Conservation (phyloP, 2,888 invertebrate genomes). For the Epistrophe eligans region DNA sequence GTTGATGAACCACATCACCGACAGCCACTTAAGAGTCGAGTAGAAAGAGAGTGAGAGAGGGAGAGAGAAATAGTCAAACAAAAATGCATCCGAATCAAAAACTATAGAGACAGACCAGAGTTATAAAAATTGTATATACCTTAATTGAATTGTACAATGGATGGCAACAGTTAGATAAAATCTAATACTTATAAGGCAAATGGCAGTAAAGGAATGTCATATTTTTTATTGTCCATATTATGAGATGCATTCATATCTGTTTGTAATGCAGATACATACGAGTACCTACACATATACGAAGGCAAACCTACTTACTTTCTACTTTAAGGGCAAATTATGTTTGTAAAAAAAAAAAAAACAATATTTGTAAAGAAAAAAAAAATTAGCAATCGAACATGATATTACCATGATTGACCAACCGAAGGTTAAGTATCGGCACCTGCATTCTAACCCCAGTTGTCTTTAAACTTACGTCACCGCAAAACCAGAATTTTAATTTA, state of each 20-base stretch:
- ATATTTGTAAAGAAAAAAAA: background rate
- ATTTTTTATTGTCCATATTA: background rate
- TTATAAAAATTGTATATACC: background rate
- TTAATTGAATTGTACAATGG: slow-evolving; percentile 19
- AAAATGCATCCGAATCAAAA: slow-evolving; percentile 16
- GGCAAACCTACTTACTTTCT: background rate
- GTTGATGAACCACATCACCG: slow-evolving; percentile 45
- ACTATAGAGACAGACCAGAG: background rate
- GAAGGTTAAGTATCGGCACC: background rate
- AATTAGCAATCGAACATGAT: background rate
- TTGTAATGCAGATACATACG: background rate
- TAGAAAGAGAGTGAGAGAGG: background rate
- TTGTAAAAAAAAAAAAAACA: too few relatives aligned
- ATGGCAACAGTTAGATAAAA: slow-evolving; percentile 4
- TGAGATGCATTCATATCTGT: background rate
- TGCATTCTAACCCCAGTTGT: background rate
- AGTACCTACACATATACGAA: background rate
- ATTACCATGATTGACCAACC: background rate
- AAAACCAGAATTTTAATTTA: background rate
- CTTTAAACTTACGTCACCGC: background rate
- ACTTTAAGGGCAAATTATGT: background rate
- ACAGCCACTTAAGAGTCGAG: slow-evolving; percentile 23
- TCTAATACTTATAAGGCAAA: slow-evolving; percentile 5
- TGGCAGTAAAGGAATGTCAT: slow-evolving; percentile 17
- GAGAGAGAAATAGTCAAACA: slow-evolving; percentile 28